Base-by-base conservation (phyloP, 2,797 vertebrate species). In the Spea hammondii region DNA sequence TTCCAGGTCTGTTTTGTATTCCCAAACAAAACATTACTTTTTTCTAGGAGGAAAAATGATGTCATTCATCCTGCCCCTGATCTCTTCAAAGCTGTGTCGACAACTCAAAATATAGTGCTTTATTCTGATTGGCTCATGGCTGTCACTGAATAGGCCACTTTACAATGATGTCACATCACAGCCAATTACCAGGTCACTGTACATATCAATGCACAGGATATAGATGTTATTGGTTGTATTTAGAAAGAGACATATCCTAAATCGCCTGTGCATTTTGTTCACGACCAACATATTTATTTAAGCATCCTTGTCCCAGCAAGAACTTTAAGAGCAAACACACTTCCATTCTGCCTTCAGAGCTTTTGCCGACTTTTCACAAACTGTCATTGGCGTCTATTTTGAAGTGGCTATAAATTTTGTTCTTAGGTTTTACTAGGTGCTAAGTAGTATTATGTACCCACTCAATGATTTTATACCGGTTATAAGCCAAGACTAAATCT, bases 381-480 rank as follows among this genome's bases (percentile, higher is more conserved):
- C 59, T 62, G 59, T 32, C 59, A 62, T 17, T 62, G 59, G 14
- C 59, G 59, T 62, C 59, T 62, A 6, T 62, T 17, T 32, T 62
- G 59, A 62, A 62, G 59, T 32, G 59, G 59, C n/a, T 17, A 17
- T 62, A 62, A 62, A 62, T 62, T 17, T 62, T 62, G 59, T 62
- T 62, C 59, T 62, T 62, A 62, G 59, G 4, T 62, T 62, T 62
- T 62, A 62, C 59, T 62, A 62, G 59, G 59, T 62, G 59, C 59
- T 17, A 62, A 62, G 59, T 10, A 32, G 59, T 17, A 62, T 62
- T 62, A 62, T 62, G 14, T 14, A 62, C 59, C 59, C 12, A 62
- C n/a, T 62, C 59, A 62, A 9, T 10, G 59, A 62, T 17, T 62
- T 62, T 62, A 62, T 9, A 62, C 59, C 59, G 32, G 59, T 62